Evolutionary conservation across 2,113 vertebrate species (phyloP).

Genomic region (Mus spicilegus): DNA sequence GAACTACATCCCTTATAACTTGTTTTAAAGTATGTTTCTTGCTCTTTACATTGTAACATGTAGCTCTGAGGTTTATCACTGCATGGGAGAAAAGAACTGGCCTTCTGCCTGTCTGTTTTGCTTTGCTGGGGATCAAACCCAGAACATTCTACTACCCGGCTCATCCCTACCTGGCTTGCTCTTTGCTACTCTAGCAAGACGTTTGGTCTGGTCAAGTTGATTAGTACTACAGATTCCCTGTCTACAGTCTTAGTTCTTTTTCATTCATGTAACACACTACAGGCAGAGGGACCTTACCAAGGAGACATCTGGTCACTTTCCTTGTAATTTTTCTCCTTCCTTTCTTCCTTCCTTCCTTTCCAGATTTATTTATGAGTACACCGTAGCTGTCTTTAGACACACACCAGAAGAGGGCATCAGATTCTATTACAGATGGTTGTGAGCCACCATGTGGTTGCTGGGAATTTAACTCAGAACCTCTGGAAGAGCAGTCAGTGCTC

Average conservation of each 20-base stretch:
- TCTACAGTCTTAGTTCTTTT: background rate
- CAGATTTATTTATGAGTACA: no score
- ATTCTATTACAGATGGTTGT: no score
- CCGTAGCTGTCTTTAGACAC: no score
- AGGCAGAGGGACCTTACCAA: background rate
- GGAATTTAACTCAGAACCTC: no score
- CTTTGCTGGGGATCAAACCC: background rate
- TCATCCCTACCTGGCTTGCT: background rate
- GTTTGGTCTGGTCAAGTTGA: background rate
- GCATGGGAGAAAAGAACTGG: background rate
- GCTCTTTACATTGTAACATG: background rate
- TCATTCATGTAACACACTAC: rapidly evolving
- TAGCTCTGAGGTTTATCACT: background rate
- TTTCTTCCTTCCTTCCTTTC: no score
- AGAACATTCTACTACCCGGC: background rate
- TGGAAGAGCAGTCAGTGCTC: no score
- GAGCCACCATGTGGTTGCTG: no score
- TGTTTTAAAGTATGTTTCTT: background rate
- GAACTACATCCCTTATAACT: background rate
- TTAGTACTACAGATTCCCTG: background rate
- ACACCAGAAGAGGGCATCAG: no score
- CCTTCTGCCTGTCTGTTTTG: background rate
- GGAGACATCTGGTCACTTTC: background rate
- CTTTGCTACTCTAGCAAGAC: background rate
- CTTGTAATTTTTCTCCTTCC: background rate